Evolutionary conservation across 64 coral and sea anemone species (phyloP), one percentile per base, ranked within the genome.

Genomic region (Catalaphyllia jardinei): DNA sequence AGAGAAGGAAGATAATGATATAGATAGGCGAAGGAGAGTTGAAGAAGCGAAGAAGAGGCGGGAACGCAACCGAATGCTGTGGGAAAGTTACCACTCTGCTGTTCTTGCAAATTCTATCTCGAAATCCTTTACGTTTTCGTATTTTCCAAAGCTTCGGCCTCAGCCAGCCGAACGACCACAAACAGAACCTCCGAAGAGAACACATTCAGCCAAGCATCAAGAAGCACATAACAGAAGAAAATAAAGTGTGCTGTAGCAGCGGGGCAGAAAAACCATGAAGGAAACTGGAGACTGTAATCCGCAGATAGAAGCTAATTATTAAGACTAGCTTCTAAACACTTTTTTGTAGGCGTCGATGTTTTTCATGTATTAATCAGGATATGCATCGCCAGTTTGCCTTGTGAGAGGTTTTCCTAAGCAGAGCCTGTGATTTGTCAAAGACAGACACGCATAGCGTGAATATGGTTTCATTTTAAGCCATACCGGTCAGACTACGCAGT

Each of bases 101-200:
- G 22, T 52, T 51, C 81, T 85, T 4, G 38, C 33, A 25, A 85
- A 85, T 85, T 71, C 81, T 60, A n/a, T 85, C 13, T 49, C 62
- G 13, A 85, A 63, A 71, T 85, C 81, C 10, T 85, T 71, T n/a
- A 85, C 81, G 0, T 85, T 71, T 71, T 85, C 81, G 1, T 85
- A 85, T 24, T 85, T 85, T 85, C 81, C 81, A 85, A 85, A 85
- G 63, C 81, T 85, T 49, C 61, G 60, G 31, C 80, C 17, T 10
- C 9, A 67, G 28, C 80, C 29, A 22, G 1, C 42, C 22, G 80
- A 83, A 31, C 57, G 18, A n/a, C 16, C 31, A 33, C 60, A 83
- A 83, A 25, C 8, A 67, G 62, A 83, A 39, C 61, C 80, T 83
- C 59, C 46, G 22, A 83, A 63, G 9, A 65, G 9, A 28, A 85